Evolutionary conservation across 1,140 invertebrate species (phyloP), one percentile per base, ranked within the genome.

Genomic region (Eupeodes corollae): DNA sequence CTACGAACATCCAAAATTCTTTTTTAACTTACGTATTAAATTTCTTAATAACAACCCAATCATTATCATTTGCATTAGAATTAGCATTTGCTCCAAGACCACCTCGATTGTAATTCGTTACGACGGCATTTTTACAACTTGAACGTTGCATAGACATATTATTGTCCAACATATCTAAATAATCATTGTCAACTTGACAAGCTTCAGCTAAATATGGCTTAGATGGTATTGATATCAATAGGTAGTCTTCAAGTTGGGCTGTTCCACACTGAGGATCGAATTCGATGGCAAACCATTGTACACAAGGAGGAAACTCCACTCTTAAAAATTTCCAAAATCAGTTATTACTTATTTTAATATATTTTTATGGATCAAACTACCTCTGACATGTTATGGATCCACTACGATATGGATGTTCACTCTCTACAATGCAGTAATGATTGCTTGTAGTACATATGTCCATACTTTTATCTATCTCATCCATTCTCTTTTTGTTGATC

Each of bases 391-490:
- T 83, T 12, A 95, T 86, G 42, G 82, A 82, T 5, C 91, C 85
- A 34, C 87, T 83, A 70, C 91, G 91, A 69, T 98, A 98, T 0
- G 94, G 95, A 76, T 98, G 95, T 32, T 94, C 90, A 68, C 91
- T 95, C 72, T 98, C 92, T 9, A 97, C 79, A 74, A 91, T 82
- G 10, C 90, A 86, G 63, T 93, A 94, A 71, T 92, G 87, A 56
- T 84, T 79, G 51, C 84, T 85, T 1, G 86, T 88, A 10, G 85
- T 75, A 52, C 47, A 42, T 10, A 38, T 19, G 58, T 58, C 40
- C 45, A 53, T 52, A 30, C 9, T 26, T 10, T 21, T 30, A 10
- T 43, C 42, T 5, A 12, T 21, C n/a, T 43, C 42, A 14, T 43
- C 42, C 13, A 32, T 31, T 26, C 26, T 43, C 31, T 43, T 43